These are phyloP conservation scores for Nomada hirtipes DNA, from an alignment of 2,888 invertebrate genomes.

Conservation along the genomic window DNA sequence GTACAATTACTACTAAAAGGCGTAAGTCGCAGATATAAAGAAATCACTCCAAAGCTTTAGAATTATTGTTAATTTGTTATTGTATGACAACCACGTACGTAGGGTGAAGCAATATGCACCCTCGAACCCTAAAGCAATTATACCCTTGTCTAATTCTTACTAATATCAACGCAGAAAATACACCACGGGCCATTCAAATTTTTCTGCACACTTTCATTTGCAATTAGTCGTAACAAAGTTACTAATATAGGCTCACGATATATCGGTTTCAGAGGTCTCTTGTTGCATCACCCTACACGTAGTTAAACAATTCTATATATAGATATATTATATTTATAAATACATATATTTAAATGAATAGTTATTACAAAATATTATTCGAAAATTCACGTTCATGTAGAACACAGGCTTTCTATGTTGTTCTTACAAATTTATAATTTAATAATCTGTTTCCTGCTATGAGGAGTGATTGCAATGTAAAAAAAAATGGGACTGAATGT, in stretches of 20 bases:
- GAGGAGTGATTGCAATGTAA: slow-evolving; percentile 69
- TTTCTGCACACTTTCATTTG: not conserved
- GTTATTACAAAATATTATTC: slow-evolving; percentile 45
- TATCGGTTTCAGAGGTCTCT: slow-evolving; percentile 38
- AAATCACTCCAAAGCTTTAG: slow-evolving; percentile 83
- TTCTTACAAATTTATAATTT: slow-evolving; percentile 71
- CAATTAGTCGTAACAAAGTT: not conserved
- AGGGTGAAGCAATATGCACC: slow-evolving; percentile 69
- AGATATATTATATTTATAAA: slow-evolving; percentile 60
- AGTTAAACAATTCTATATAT: slow-evolving; percentile 71
- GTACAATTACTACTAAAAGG: slow-evolving; percentile 64
- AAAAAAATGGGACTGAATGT: slow-evolving; percentile 74
- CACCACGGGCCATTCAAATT: not conserved
- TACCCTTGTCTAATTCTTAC: not conserved
- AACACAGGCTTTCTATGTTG: slow-evolving; percentile 56
- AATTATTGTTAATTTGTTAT: slow-evolving; percentile 80
- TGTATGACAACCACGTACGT: slow-evolving; percentile 59
- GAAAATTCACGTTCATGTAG: slow-evolving; percentile 66
- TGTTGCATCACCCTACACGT: slow-evolving; percentile 73
- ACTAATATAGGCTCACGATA: slow-evolving; percentile 2
- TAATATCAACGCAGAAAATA: not conserved
- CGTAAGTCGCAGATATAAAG: slow-evolving; percentile 74
- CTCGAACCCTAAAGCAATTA: slow-evolving; percentile 42
- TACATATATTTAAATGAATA: slow-evolving; percentile 68
- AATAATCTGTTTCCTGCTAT: slow-evolving; percentile 73